Evolutionary conservation across 1,140 invertebrate genomes (phyloP), one percentile per base, ranked within the genome.

Genomic region (Gryllus bimaculatus): DNA sequence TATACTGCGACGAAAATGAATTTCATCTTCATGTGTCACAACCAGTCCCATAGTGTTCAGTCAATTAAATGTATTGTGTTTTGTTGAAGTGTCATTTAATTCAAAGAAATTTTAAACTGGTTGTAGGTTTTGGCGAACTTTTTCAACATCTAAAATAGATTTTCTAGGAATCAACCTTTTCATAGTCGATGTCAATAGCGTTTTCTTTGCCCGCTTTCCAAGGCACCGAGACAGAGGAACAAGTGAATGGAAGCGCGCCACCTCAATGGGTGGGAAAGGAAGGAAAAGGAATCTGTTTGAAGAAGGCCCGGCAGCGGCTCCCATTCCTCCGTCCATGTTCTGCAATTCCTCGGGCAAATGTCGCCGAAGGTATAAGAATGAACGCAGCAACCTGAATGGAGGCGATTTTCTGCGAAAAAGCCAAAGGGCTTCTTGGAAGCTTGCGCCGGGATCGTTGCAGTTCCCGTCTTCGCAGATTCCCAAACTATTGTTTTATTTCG

Each of bases 401-500:
- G 10, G 10, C 10, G 54, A 66, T 66, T 66, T 66, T 66, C 54
- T 66, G 10, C 10, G 54, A 66, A 66, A 66, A 66, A 66, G 10
- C 18, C 54, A 18, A 10, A 66, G 10, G 2, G 54, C 54, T 66
- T 66, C 54, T 66, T 66, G 54, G 54, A 66, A 66, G 54, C 54
- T 66, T 7, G 10, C 18, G 54, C 54, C 54, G 18, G 54, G 10
- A 18, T 66, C 10, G 54, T 18, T 66, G 54, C 54, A 66, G 18
- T 18, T 66, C 54, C 54, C 18, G 54, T 66, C 18, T 66, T 66
- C 54, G 7, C 54, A 18, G 54, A 66, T 66, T 66, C 54, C 54
- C 54, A 66, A 66, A 66, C 54, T 66, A 66, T 66, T 66, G 54
- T 66, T 66, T 66, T 66, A 66, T 66, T 66, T 66, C 54, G 18